Evolutionary conservation across 2,888 invertebrate species (phyloP), one percentile per base, ranked within the genome.

Genomic region (Drosophila sordidula): DNA sequence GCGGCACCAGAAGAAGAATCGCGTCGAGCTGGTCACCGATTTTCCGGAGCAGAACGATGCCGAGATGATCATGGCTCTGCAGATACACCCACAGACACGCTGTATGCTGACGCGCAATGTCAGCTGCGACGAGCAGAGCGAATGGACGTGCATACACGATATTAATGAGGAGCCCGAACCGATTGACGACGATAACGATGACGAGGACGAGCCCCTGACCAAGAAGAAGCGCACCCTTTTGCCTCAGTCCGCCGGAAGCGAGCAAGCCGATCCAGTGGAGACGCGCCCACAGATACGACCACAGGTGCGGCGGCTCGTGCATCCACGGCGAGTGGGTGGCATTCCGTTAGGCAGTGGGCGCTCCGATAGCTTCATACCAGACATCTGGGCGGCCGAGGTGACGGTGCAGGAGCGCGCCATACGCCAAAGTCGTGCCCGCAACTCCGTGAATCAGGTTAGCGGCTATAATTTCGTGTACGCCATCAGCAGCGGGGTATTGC

Each of bases 61-160:
- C 0, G 97, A 98, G 91, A 96, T 97, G 59, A 96, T 98, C 72
- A 96, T 97, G 78, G 97, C 98, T 2, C 93, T 98, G 66, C 95
- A 91, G 87, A 90, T 91, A 25, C 91, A 91, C 70, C 91, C 91
- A 4, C 80, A 88, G 34, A 90, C 98, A 16, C 97, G 97, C 96
- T 96, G 96, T 90, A 96, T 96, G 16, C 93, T 98, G 36, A 97
- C 97, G 61, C 94, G 98, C 75, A 98, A 98, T 92, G 96, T 97
- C 58, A 97, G 96, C 87, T 95, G 95, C 70, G 95, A 96, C 82
- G 97, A 98, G 90, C 94, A 94, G 88, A 96, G 97, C 39, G 98
- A 98, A 96, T 98, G 97, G 97, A 97, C 97, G 6, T 97, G 97
- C 90, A 95, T 98, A 56, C 98, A 98, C 92, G 98, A 98, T 91